Evolutionary conservation across 1,140 invertebrate species (phyloP), one percentile per base, ranked within the genome.

Genomic region (Andrena cerasifolii): DNA sequence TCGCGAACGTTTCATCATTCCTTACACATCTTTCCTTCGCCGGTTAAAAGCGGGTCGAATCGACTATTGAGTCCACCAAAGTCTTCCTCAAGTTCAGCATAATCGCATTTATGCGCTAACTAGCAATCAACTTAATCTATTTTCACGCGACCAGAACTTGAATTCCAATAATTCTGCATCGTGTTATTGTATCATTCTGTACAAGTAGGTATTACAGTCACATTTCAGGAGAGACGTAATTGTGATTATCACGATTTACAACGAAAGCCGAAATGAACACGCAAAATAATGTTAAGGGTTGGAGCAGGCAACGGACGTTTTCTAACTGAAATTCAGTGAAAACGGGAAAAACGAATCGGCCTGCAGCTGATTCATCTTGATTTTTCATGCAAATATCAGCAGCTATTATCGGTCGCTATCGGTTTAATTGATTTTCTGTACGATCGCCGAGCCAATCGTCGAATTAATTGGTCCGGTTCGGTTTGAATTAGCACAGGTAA

Each of bases 361-460:
- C 66, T 14, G 31, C 12, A 68, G 28, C 56, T 31, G n/a, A 31
- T 21, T 31, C 43, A 31, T 16, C 58, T 71, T 54, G 74, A 77
- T 77, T 61, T 59, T 43, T 54, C 74, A 76, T 71, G 43, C 66
- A 71, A 77, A 77, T 70, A 77, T 77, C 51, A 71, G 31, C 66
- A 61, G 74, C 58, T 54, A 53, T 70, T 77, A 67, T 54, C 12
- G 40, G 47, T 31, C 16, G 47, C 33, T 51, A 61, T 71, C 47
- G 66, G 47, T 77, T 77, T 77, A 77, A 77, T 77, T 77, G 74
- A 66, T 77, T 77, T 77, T 71, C 66, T 61, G 33, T 77, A 43
- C 74, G 66, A 70, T 77, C 56, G 18, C 26, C 53, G 14, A 51
- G 21, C 6, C 43, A 53, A 61, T 70, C 45, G 74, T 43, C 66